phyloP scores from a whole-genome alignment of 2,113 vertebrate genomes.

The Alligator sinensis region DNA sequence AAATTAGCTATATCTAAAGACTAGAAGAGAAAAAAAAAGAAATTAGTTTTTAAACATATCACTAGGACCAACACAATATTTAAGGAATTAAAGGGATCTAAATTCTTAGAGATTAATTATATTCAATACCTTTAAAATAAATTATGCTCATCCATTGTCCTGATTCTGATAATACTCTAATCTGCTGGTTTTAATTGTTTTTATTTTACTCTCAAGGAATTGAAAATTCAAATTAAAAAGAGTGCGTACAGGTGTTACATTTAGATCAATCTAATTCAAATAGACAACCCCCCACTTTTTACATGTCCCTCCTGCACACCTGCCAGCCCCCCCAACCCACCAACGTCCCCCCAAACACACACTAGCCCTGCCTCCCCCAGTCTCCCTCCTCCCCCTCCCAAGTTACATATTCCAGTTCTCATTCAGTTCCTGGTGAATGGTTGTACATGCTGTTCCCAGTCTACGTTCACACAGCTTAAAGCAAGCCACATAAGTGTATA shows the following conservation, averaged over 20 bases:
- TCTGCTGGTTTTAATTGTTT: background rate
- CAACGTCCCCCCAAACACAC: too few relatives aligned
- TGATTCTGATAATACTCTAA: background rate
- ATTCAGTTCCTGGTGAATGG: too few relatives aligned
- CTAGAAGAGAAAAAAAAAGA: background rate
- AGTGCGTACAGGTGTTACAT: background rate
- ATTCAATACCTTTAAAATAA: background rate
- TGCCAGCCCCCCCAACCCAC: too few relatives aligned
- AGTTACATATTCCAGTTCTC: too few relatives aligned
- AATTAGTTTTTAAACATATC: background rate
- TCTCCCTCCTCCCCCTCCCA: too few relatives aligned
- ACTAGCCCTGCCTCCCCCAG: too few relatives aligned
- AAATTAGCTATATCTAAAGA: background rate
- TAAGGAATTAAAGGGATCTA: background rate
- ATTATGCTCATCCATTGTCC: background rate
- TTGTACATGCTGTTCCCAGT: too few relatives aligned
- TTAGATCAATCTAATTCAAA: too few relatives aligned
- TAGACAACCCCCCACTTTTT: too few relatives aligned
- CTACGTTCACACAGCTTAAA: too few relatives aligned
- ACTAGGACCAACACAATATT: background rate
- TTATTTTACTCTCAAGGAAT: conserved; percentile 7
- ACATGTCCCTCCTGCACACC: too few relatives aligned
- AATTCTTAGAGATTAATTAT: conserved; percentile 2
- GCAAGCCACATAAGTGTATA: too few relatives aligned
- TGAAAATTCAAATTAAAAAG: background rate